Evolutionary conservation across 92 coral and sea anemone species (phyloP), one percentile per base, ranked within the genome.

Genomic region (Scolanthus callimorphus): DNA sequence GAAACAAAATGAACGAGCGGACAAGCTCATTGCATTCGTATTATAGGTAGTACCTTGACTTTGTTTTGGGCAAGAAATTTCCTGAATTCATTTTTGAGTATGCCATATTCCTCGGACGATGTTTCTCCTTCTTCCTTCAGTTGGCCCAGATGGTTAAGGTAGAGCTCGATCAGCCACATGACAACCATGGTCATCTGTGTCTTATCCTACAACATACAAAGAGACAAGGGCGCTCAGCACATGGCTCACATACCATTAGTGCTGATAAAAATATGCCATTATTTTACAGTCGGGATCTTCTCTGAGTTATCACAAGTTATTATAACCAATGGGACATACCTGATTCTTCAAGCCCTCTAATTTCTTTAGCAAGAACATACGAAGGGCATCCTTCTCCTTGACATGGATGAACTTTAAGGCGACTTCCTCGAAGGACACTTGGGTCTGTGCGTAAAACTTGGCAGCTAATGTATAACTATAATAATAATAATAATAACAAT

Each of bases 111-210:
- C 15, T 19, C 25, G 17, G 28, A 23, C 10, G 45, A 55, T 15
- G 39, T 50, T n/a, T 62, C 79, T 17, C 66, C 79, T 20, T 47
- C 50, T 48, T 88, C 96, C 62, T 68, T 84, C 58, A 92, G 65
- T 20, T 90, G 76, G n/a, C 96, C 96, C 51, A 92, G 67, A 60
- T 89, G 86, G 67, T 92, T 84, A 17, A 92, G 66, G 49, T 92
- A 92, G 38, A 92, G 70, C 67, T 92, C 98, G 25, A 92, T 81
- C 46, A 92, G 77, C 98, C 98, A 92, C 87, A 92, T 81, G 4
- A 83, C 78, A 31, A 92, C 70, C 98, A 92, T 92, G 0, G 98
- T 92, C 78, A 84, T 89, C 59, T 92, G 98, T 0, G 96, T 92
- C 74, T 81, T 88, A 67, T 92, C 98, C 96, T 88, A 25, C n/a